Evolutionary conservation across 2,797 vertebrate species (phyloP).

Genomic region (Falco columbarius): DNA sequence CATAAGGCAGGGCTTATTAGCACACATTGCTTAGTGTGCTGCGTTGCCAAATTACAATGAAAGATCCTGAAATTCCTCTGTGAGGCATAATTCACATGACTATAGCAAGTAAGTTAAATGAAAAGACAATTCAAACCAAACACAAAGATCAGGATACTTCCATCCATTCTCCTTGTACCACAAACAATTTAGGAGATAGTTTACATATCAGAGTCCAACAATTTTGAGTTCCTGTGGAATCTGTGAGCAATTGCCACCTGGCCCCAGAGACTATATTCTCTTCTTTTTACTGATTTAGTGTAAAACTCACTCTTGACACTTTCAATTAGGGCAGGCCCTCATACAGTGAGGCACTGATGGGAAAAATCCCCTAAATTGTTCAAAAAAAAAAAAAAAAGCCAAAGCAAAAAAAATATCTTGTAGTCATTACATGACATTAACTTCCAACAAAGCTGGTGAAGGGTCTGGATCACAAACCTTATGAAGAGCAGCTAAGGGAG

Average conservation of each 20-base stretch:
- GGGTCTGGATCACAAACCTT: too few relatives aligned
- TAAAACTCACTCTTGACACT: neutral
- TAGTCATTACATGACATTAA: neutral
- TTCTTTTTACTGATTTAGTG: neutral
- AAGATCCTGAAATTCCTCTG: neutral
- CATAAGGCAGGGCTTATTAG: neutral
- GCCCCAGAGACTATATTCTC: neutral
- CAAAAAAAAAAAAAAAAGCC: neutral
- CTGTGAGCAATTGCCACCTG: neutral
- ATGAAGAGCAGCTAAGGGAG: too few relatives aligned
- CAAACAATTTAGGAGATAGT: neutral
- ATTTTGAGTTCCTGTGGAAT: neutral
- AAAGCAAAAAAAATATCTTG: neutral
- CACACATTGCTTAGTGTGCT: neutral
- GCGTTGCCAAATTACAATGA: neutral
- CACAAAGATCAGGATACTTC: neutral
- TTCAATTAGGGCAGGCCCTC: neutral
- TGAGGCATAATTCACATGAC: neutral
- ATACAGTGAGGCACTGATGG: neutral
- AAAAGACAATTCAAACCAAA: neutral
- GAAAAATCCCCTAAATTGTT: neutral
- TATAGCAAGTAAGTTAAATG: neutral
- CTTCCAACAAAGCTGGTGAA: too few relatives aligned
- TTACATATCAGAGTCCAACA: neutral
- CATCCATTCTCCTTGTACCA: neutral